These are phyloP conservation scores for Trachelus troglodyta DNA, from an alignment of 2,888 invertebrate genomes.

Conservation along the genomic window DNA sequence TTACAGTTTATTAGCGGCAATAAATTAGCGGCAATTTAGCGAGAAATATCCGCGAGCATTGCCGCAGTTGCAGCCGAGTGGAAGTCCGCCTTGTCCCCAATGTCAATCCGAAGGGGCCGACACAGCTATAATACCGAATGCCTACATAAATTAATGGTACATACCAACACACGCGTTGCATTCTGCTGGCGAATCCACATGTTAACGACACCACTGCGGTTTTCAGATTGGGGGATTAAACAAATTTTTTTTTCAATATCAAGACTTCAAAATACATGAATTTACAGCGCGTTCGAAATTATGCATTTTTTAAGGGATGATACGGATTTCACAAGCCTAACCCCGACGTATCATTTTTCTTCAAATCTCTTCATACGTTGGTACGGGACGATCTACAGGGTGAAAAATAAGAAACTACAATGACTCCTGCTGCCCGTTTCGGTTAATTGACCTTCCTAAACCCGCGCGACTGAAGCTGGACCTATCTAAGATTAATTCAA, in stretches of 20 bases:
- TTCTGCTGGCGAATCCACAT: not conserved
- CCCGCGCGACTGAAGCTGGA: not conserved
- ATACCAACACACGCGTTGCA: not conserved
- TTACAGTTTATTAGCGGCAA: conserved; percentile 21
- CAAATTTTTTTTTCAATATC: not conserved
- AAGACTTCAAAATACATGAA: conserved; percentile 7
- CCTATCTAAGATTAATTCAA: conserved; percentile 10
- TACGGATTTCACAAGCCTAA: not conserved
- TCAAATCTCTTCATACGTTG: not conserved
- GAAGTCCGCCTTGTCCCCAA: conserved; percentile 38
- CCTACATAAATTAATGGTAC: conserved; percentile 30
- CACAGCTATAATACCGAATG: conserved; percentile 22
- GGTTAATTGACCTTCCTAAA: not conserved
- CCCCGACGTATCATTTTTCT: not conserved
- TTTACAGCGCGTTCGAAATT: not conserved
- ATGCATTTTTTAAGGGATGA: not conserved
- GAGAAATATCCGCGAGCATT: conserved; percentile 7
- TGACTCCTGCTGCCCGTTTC: not conserved
- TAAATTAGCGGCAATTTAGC: conserved; percentile 24
- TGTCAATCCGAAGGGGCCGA: conserved; percentile 27
- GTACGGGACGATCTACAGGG: not conserved
- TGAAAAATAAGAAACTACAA: not conserved
- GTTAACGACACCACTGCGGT: too few relatives aligned
- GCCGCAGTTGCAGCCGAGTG: conserved; percentile 17
- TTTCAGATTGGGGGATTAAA: not conserved